phyloP scores from a whole-genome alignment of 2,113 vertebrate genomes.

The Hypanus sabinus region DNA sequence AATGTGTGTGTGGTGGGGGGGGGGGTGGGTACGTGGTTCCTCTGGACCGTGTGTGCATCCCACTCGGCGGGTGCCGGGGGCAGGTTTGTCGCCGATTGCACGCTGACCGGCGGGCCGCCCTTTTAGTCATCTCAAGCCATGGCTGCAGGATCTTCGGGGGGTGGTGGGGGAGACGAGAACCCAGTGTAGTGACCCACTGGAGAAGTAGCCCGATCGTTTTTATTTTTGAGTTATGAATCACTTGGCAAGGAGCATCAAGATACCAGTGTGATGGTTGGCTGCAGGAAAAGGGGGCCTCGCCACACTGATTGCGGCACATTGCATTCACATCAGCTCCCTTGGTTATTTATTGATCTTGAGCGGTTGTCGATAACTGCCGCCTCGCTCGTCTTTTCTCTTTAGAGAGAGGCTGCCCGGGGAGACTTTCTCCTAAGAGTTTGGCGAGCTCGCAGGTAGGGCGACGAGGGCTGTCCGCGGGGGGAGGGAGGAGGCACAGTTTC shows the following conservation, averaged over 20 bases:
- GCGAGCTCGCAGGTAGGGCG: not conserved
- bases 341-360: not conserved
- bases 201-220: not conserved
- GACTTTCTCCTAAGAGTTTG: not conserved
- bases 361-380: not conserved
- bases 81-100: not conserved
- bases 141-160: not conserved
- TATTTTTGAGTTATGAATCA: not conserved
- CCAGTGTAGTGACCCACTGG: not conserved
- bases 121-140: not conserved
- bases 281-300: not conserved
- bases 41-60: too few relatives aligned
- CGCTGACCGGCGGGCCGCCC: not conserved
- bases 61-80: not conserved
- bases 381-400: not conserved
- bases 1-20: not conserved
- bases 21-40: not conserved
- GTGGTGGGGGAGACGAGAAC: not conserved
- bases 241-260: conserved; percentile 7
- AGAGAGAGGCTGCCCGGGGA: too few relatives aligned
- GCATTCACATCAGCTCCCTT: not conserved
- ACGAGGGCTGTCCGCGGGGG: not conserved
- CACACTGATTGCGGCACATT: conserved; percentile 1
- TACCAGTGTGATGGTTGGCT: not conserved
- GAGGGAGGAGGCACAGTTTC: not conserved